These are phyloP conservation scores for Stenopsyche tienmushanensis DNA, from an alignment of 1,140 invertebrate genomes.

Conservation along the genomic window DNA sequence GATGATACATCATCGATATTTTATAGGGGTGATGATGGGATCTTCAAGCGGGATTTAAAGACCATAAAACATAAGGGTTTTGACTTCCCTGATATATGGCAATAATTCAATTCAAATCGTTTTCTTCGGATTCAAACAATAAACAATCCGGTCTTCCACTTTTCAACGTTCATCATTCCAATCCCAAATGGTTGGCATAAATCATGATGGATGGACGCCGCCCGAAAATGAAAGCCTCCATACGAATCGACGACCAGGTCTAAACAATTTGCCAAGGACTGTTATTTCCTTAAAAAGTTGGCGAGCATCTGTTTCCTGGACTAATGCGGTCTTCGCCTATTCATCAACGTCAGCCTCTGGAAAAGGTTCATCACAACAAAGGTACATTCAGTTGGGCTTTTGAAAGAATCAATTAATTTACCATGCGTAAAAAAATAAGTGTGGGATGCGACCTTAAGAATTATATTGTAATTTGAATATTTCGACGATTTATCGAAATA, in stretches of 20 bases:
- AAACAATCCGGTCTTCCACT: neutral
- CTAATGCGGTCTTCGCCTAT: conserved; percentile 28
- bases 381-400: too few species aligned
- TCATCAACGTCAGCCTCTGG: conserved; percentile 32
- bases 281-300: conserved; percentile 31
- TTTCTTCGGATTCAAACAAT: neutral
- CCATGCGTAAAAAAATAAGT: too few species aligned
- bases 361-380: conserved; percentile 15
- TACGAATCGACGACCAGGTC: conserved; percentile 25
- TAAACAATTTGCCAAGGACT: conserved; percentile 35
- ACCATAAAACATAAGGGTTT: too few species aligned
- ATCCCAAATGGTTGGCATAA: conserved; percentile 32
- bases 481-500: too few species aligned
- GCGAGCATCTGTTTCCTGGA: conserved; percentile 38
- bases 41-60: too few species aligned
- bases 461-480: neutral
- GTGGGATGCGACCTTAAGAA: too few species aligned
- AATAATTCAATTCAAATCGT: too few species aligned
- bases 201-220: conserved; percentile 30
- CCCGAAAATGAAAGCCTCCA: conserved; percentile 22
- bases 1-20: too few species aligned
- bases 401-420: too few species aligned
- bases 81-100: too few species aligned
- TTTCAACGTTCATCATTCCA: conserved; percentile 33
- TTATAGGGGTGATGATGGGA: too few species aligned